These are phyloP conservation scores for Coregonus suidteri DNA, from an alignment of 2,797 vertebrate species.

Conservation along the genomic window DNA sequence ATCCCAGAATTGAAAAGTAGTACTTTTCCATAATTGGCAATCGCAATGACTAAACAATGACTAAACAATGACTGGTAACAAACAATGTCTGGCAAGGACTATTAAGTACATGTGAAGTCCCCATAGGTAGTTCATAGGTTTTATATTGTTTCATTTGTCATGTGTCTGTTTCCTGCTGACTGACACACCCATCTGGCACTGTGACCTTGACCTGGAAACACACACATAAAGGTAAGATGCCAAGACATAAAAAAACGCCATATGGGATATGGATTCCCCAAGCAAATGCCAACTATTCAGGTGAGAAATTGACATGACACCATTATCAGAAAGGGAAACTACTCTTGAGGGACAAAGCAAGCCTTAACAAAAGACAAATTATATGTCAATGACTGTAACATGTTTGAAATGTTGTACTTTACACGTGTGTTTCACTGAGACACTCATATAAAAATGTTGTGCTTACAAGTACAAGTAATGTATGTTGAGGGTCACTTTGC, in stretches of 20 bases:
- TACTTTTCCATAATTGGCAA: not conserved
- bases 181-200: not conserved
- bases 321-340: constrained; percentile 41
- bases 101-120: not conserved
- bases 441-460: not conserved
- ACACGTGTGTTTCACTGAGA: not conserved
- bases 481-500: not conserved
- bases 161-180: not conserved
- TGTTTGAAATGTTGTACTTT: not conserved
- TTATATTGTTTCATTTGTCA: not conserved
- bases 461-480: not conserved
- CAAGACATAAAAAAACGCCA: not conserved
- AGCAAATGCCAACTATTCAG: not conserved
- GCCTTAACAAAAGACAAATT: not conserved
- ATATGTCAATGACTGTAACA: not conserved
- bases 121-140: not conserved
- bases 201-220: not conserved
- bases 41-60: not conserved
- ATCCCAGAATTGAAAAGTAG: not conserved
- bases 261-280: not conserved
- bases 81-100: not conserved
- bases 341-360: not conserved
- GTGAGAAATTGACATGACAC: constrained; percentile 2
- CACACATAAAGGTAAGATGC: not conserved
- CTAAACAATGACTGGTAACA: not conserved